A percentile compares a stretch with the other conserved stretches of the same genome.
Conservation (phyloP, 2,113 vertebrate genomes). For the Passer domesticus region DNA sequence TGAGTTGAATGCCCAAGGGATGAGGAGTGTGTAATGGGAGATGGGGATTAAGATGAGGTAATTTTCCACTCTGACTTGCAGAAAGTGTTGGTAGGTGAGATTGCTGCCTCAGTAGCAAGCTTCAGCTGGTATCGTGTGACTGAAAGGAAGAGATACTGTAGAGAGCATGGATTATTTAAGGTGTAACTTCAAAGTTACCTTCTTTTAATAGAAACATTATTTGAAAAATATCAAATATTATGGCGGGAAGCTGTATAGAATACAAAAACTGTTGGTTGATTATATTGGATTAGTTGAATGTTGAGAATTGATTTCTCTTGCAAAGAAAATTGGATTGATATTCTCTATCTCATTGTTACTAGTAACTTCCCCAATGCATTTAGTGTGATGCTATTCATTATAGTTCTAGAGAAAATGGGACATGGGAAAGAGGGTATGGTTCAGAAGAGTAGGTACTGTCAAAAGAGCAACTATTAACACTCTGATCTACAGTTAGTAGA, state of each 20-base stretch:
- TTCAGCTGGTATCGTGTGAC: not conserved
- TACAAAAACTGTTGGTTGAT: not conserved
- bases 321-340: not conserved
- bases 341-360: not conserved
- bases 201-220: not conserved
- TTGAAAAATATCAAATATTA: not conserved
- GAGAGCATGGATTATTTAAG: not conserved
- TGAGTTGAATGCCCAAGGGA: not conserved
- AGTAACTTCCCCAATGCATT: not conserved
- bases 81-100: not conserved
- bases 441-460: not conserved
- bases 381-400: not conserved
- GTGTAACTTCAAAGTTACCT: not conserved
- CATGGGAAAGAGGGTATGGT: not conserved
- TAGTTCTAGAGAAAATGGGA: not conserved
- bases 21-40: not conserved
- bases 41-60: not conserved
- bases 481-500: not conserved
- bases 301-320: not conserved
- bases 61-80: slow-evolving; percentile 25
- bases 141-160: not conserved
- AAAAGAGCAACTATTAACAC: not conserved
- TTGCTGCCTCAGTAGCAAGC: not conserved
- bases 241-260: not conserved
- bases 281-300: not conserved